These are phyloP conservation scores for Bombus breviceps DNA, from an alignment of 1,140 invertebrate genomes.

Conservation along the genomic window DNA sequence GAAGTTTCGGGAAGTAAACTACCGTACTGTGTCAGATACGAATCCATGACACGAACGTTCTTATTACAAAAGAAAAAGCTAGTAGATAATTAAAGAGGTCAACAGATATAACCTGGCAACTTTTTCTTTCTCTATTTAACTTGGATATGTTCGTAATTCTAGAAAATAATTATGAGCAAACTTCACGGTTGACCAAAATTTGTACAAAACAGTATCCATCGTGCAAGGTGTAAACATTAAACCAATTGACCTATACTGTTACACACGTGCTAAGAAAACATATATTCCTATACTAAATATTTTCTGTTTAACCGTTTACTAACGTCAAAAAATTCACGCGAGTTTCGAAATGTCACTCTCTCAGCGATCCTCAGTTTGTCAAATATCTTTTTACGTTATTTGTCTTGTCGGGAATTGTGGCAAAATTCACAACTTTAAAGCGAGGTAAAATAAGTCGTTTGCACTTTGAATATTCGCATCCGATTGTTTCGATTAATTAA, in stretches of 20 bases:
- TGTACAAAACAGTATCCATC: not conserved
- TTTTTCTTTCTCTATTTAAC: not conserved
- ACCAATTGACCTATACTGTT: not conserved
- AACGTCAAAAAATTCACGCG: not conserved
- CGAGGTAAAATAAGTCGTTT: not conserved
- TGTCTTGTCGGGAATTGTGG: not conserved
- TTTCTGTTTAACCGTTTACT: slow-evolving; percentile 13
- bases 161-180: not conserved
- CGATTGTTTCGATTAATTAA: not conserved
- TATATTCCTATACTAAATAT: not conserved
- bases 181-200: not conserved
- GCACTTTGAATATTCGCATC: not conserved
- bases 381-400: not conserved
- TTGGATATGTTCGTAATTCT: not conserved
- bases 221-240: not conserved
- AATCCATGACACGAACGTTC: not conserved
- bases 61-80: not conserved
- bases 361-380: not conserved
- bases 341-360: not conserved
- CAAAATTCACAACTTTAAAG: not conserved
- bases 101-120: not conserved
- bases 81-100: not conserved
- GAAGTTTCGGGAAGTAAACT: not conserved
- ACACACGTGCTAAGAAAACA: not conserved
- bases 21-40: not conserved